A percentile compares a stretch with the other conserved stretches of the same genome.
phyloP scores from a whole-genome alignment of 2,888 invertebrate genomes.

The Limnephilus auricula region DNA sequence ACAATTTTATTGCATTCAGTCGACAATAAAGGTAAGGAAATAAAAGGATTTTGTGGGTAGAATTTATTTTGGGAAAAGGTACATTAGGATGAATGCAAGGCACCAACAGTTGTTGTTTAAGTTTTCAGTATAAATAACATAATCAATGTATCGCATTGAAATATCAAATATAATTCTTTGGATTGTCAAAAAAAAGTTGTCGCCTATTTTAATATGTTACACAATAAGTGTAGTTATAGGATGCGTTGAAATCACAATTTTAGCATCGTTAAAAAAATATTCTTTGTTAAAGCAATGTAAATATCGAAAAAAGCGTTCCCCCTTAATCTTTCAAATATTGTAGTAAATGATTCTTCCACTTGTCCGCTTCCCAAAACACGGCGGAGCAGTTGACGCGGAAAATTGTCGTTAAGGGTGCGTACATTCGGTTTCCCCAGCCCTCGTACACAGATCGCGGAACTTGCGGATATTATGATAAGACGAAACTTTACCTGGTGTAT shows the following conservation, averaged over 20 bases:
- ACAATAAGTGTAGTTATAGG: not conserved
- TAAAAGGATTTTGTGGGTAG: no score
- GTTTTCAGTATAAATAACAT: no score
- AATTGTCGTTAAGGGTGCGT: conserved; percentile 2
- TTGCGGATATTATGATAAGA: not conserved
- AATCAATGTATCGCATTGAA: no score
- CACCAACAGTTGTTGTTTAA: no score
- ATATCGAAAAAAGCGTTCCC: not conserved
- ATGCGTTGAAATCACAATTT: not conserved
- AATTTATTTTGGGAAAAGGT: no score
- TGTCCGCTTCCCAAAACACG: not conserved
- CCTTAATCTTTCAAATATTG: not conserved
- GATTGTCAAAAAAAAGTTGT: no score
- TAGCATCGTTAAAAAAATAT: not conserved
- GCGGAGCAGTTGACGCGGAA: not conserved
- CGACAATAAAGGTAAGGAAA: no score
- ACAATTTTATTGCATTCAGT: no score
- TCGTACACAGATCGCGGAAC: not conserved
- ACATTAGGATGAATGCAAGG: no score
- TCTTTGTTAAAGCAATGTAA: not conserved
- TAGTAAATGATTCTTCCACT: not conserved
- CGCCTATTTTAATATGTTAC: no score
- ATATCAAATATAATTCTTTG: no score
- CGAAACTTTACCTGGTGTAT: not conserved
- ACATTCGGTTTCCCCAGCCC: not conserved